Evolutionary conservation across 2,888 invertebrate species (phyloP), one percentile per base, ranked within the genome.

Genomic region (Melinaea menophilus): DNA sequence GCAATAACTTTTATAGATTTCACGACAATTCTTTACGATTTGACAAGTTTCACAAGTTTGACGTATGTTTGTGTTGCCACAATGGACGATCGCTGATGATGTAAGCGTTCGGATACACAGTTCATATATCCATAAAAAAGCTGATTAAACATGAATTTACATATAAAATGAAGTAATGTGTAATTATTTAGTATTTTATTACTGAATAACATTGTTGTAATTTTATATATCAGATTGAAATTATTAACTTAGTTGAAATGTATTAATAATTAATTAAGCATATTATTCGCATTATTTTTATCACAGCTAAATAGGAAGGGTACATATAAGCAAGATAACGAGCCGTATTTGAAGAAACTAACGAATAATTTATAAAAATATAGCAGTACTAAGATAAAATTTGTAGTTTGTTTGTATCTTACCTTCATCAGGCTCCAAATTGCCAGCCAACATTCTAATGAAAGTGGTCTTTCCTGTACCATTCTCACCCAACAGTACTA

Each of bases 401-500:
- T 22, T 22, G 22, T 22, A 22, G 22, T 22, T 22, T 22, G 22
- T 37, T 31, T 51, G n/a, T 56, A 37, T 64, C 66, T 85, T 89
- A 83, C 92, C 93, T 72, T 92, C 95, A 90, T 99, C 99, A 1
- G 99, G 97, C 73, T 95, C 93, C 79, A 99, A 91, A 80, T 97
- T 96, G 59, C 99, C 99, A 75, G 99, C 99, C 79, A 99, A 91
- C 97, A 99, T 97, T 77, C 98, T 93, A 78, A 99, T 99, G 82
- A 99, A 98, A 5, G 99, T 99, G 0, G 99, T 99, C 90, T 99
- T 99, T 56, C 99, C 99, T 34, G 99, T 99, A 69, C 99, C 99
- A 84, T 99, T 99, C 85, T 99, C 99, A 51, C 96, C 96, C 66
- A 99, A 92, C 81, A 99, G 92, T 9, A 99, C 99, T 77, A 99